phyloP scores from a whole-genome alignment of 2,113 vertebrate genomes.

The Salvelinus fontinalis region DNA sequence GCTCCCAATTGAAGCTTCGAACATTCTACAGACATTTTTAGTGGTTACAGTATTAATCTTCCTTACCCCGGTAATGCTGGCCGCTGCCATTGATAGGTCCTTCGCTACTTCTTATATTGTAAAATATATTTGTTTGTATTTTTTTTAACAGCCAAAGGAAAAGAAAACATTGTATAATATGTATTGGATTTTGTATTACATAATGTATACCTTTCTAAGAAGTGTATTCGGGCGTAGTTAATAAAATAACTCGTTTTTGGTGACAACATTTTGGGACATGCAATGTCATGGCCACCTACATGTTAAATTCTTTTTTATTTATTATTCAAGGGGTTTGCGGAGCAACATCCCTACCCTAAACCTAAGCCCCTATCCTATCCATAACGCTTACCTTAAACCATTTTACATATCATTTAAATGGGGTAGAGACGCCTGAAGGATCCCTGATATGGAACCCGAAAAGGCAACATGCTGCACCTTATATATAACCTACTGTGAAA shows the following conservation, averaged over 20 bases:
- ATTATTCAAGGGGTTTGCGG: not conserved
- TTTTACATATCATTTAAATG: no score
- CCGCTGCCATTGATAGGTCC: constrained; percentile 60
- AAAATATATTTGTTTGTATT: not conserved
- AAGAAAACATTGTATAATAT: not conserved
- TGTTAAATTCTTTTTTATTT: not conserved
- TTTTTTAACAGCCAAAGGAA: not conserved
- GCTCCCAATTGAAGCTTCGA: not conserved
- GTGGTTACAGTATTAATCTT: not conserved
- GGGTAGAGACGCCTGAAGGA: no score
- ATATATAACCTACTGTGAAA: no score
- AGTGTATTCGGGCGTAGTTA: not conserved
- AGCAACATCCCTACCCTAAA: no score
- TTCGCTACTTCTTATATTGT: constrained; percentile 22
- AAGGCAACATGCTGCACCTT: no score
- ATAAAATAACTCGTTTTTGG: not conserved
- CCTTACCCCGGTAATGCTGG: constrained; percentile 47
- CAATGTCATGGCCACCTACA: constrained; percentile 17
- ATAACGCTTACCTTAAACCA: no score
- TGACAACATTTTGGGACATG: not conserved
- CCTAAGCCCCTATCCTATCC: no score
- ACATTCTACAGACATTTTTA: not conserved
- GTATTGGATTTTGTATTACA: not conserved
- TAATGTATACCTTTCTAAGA: not conserved
- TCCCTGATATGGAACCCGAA: no score